Conservation (phyloP, 2,888 invertebrate species). For the Acanthosoma haemorrhoidale region DNA sequence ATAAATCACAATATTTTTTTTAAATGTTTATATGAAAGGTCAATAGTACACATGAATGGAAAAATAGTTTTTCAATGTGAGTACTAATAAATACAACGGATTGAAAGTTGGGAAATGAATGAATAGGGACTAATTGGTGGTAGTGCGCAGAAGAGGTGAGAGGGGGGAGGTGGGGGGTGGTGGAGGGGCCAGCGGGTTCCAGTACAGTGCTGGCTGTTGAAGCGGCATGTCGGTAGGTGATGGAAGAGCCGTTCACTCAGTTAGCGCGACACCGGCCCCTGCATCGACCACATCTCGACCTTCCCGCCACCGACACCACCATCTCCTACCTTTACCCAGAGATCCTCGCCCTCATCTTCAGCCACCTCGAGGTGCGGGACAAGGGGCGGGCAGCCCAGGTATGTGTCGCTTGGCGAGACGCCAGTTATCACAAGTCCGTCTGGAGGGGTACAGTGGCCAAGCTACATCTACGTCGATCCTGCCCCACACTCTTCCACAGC, state of each 20-base stretch:
- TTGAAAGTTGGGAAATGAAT: no score
- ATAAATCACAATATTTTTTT: no score
- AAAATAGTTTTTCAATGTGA: no score
- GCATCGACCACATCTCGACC: conserved; percentile 48
- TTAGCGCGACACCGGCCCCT: conserved; percentile 39
- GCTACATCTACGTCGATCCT: conserved; percentile 76
- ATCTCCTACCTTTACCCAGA: conserved; percentile 88
- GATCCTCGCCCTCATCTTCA: conserved; percentile 85
- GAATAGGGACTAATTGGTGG: no score
- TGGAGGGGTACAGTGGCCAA: conserved; percentile 93
- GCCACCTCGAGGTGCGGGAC: conserved; percentile 79
- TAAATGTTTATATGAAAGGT: no score
- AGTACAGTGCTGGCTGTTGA: not conserved
- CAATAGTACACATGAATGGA: no score
- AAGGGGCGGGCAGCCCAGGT: conserved; percentile 87
- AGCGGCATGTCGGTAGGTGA: not conserved
- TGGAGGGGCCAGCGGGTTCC: not conserved
- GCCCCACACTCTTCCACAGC: conserved; percentile 78
- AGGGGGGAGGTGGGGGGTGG: not conserved
- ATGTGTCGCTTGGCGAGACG: conserved; percentile 83
- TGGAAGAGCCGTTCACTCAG: conserved; percentile 24
- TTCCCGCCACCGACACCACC: conserved; percentile 43
- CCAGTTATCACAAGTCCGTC: conserved; percentile 84
- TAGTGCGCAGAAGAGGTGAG: not conserved
- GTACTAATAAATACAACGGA: no score